phyloP scores from a whole-genome alignment of 2,888 invertebrate species.

The Invenusta paracnida region DNA sequence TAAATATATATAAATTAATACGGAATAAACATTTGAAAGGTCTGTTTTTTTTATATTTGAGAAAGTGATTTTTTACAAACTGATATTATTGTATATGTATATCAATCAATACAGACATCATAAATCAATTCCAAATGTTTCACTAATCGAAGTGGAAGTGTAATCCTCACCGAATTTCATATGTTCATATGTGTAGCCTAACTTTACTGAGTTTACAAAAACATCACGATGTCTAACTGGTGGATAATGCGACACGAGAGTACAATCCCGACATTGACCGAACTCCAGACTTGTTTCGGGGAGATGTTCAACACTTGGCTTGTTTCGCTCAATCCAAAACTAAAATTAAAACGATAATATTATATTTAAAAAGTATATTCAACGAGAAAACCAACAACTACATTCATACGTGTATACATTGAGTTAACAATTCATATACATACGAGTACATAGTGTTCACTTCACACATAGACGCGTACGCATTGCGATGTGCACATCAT shows the following conservation, averaged over 20 bases:
- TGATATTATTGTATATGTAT: too few relatives aligned
- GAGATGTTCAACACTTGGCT: neutral
- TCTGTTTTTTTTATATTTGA: too few relatives aligned
- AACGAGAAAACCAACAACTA: neutral
- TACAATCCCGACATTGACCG: slow-evolving; percentile 6
- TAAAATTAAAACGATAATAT: neutral
- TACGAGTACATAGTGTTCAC: too few relatives aligned
- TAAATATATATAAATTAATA: too few relatives aligned
- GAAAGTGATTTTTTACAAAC: too few relatives aligned
- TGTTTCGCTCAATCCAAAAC: neutral
- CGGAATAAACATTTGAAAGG: too few relatives aligned
- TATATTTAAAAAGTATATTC: neutral
- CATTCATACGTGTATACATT: neutral
- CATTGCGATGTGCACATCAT: too few relatives aligned
- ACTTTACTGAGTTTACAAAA: neutral
- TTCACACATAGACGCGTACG: too few relatives aligned
- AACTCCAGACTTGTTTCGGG: neutral
- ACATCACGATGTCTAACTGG: slow-evolving; percentile 5
- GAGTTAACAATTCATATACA: too few relatives aligned
- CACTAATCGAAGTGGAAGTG: neutral
- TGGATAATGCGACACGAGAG: neutral
- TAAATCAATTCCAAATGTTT: too few relatives aligned
- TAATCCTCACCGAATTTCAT: slow-evolving; percentile 24
- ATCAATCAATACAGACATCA: too few relatives aligned
- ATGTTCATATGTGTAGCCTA: slow-evolving; percentile 17